phyloP scores from a whole-genome alignment of 2,113 vertebrate species.

The Hymenochirus boettgeri region DNA sequence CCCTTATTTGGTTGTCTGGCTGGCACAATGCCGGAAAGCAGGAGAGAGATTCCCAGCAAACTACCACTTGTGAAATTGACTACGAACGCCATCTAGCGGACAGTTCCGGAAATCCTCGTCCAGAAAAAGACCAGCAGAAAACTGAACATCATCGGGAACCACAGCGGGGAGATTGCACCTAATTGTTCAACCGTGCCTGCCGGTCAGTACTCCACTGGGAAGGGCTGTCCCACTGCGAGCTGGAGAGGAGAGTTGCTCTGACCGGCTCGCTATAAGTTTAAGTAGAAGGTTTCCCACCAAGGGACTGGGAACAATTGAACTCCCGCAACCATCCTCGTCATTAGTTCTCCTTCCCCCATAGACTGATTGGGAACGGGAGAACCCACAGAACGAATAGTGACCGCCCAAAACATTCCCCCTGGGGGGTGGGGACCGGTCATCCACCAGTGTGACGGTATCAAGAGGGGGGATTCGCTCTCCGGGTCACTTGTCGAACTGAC shows the following conservation, averaged over 20 bases:
- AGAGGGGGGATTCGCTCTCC: too few species aligned
- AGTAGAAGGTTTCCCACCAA: too few species aligned
- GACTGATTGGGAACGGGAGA: background rate
- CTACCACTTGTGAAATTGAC: conserved; percentile 70
- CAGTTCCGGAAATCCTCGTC: conserved; percentile 56
- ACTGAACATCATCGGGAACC: conserved; percentile 26
- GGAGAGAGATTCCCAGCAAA: conserved; percentile 43
- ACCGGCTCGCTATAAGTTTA: too few species aligned
- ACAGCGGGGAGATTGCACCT: too few species aligned
- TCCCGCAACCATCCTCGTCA: conserved; percentile 40
- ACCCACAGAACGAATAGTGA: background rate
- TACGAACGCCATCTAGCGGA: conserved; percentile 97
- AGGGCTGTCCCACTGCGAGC: background rate
- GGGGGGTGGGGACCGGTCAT: background rate
- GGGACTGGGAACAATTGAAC: conserved; percentile 39
- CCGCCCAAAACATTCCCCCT: background rate
- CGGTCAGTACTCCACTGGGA: too few species aligned
- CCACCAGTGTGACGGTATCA: too few species aligned
- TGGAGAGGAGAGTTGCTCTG: too few species aligned
- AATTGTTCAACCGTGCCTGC: conserved; percentile 16
- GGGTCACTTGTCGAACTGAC: too few species aligned
- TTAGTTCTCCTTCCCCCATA: background rate
- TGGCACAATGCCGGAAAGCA: conserved; percentile 56
- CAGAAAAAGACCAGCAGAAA: too few species aligned
- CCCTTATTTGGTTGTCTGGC: conserved; percentile 50